phyloP scores from a whole-genome alignment of 2,888 invertebrate species.

The Bugula neritina region DNA sequence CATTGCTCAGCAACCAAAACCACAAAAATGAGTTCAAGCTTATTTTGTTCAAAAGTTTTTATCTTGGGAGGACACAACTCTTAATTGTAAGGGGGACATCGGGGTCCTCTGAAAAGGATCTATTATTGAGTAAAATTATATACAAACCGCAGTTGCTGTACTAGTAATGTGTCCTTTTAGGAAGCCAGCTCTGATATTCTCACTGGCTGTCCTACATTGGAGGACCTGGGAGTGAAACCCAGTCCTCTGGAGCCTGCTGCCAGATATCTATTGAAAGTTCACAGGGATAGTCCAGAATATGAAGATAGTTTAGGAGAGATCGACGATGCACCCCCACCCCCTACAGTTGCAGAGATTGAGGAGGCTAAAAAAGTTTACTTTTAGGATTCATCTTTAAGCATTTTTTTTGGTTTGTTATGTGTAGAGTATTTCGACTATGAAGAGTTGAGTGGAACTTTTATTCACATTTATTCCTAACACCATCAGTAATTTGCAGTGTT shows the following conservation, averaged over 20 bases:
- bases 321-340: conserved; percentile 53
- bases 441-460: background rate
- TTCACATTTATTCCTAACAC: no score
- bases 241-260: conserved; percentile 72
- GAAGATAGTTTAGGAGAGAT: conserved; percentile 71
- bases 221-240: conserved; percentile 76
- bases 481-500: no score
- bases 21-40: no score
- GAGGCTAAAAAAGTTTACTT: conserved; percentile 11
- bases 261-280: conserved; percentile 74
- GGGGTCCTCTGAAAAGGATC: no score
- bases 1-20: no score
- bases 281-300: conserved; percentile 66
- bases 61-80: no score
- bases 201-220: conserved; percentile 64
- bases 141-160: no score
- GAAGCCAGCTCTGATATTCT: conserved; percentile 72
- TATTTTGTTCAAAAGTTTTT: no score
- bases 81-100: no score
- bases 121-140: no score
- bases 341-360: conserved; percentile 27
- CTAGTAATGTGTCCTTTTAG: no score
- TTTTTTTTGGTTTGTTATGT: background rate
- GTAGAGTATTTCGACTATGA: background rate
- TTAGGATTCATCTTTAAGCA: no score